Base-by-base conservation (phyloP, 2,113 vertebrate species). In the Accipiter virgatus region DNA sequence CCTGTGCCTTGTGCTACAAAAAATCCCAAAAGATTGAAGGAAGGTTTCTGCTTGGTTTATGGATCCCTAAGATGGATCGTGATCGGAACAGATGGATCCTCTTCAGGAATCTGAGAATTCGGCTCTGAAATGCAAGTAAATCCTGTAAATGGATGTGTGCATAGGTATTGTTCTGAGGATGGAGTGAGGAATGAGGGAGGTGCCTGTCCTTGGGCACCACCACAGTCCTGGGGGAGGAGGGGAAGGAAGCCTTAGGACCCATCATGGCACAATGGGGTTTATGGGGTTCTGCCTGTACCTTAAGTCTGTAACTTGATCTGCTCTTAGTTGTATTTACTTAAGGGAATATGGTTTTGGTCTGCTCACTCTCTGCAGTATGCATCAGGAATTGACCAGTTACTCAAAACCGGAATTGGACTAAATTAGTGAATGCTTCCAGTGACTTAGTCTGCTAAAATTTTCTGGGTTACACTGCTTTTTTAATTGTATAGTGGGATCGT, bases 1-100 rank as follows among this genome's bases (percentile, higher is more conserved):
- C 36, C 42, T 56, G 45, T 61, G 53, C 36, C 7, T 55, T 20
- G 7, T 72, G 59, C 40, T 48, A 61, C 11, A 29, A 17, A 50
- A 55, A n/a, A 50, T 56, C 15, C 19, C 29, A 15, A 22, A 67
- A 42, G 38, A 18, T 7, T 18, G 10, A 27, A 55, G 29, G 42
- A 59, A 63, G 11, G 31, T 45, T 91, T 83, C 19, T 78, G 25
- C 22, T 47, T 40, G 56, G 45, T 6, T 53, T 66, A 8, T 12
- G n/a, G 7, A 62, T 86, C 14, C 43, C 19, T 43, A 4, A 45
- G 9, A 8, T 31, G 10, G 5, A 21, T 43, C 1, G 0, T 7
- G 22, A 17, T 70, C 36, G 16, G 18, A 48, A 56, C 5, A 3
- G 11, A 23, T 71, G 42, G 38, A 50, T 84, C 9, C 18, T 61